phyloP scores from a whole-genome alignment of 2,888 invertebrate genomes.

The Agrenia bidenticulata region DNA sequence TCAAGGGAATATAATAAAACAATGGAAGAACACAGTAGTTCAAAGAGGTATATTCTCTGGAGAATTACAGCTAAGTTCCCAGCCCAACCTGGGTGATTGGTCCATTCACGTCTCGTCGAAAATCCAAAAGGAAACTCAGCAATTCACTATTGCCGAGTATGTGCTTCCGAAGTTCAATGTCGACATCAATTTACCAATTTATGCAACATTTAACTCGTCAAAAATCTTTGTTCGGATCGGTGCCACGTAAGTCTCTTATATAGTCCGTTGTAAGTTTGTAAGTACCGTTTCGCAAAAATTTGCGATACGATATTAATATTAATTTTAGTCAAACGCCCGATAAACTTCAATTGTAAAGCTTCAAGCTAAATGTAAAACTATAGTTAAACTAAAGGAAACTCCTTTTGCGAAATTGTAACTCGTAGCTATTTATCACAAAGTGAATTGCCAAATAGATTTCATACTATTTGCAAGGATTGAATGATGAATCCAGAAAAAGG shows the following conservation, averaged over 20 bases:
- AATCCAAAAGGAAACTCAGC: constrained; percentile 68
- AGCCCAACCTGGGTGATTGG: constrained; percentile 86
- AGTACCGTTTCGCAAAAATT: too few species aligned
- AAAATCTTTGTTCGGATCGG: constrained; percentile 75
- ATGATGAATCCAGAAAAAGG: too few species aligned
- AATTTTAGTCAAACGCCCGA: too few species aligned
- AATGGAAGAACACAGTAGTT: constrained; percentile 70
- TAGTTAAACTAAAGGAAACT: too few species aligned
- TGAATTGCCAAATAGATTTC: too few species aligned
- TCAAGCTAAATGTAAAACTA: too few species aligned
- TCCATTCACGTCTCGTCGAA: constrained; percentile 69
- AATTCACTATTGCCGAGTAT: constrained; percentile 82
- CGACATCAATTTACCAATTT: constrained; percentile 75
- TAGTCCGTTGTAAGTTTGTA: too few species aligned
- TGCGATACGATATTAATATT: too few species aligned
- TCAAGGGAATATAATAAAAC: constrained; percentile 74
- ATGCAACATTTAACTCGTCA: constrained; percentile 77
- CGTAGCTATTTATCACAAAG: too few species aligned
- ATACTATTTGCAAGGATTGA: too few species aligned
- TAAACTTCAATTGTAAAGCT: too few species aligned
- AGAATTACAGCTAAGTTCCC: constrained; percentile 74
- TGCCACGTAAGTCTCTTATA: constrained; percentile 70
- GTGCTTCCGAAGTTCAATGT: constrained; percentile 93
- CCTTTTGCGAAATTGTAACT: too few species aligned
- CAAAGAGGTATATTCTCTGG: constrained; percentile 73